phyloP scores from a whole-genome alignment of 2,888 invertebrate genomes.

The Diplolepis rosae region DNA sequence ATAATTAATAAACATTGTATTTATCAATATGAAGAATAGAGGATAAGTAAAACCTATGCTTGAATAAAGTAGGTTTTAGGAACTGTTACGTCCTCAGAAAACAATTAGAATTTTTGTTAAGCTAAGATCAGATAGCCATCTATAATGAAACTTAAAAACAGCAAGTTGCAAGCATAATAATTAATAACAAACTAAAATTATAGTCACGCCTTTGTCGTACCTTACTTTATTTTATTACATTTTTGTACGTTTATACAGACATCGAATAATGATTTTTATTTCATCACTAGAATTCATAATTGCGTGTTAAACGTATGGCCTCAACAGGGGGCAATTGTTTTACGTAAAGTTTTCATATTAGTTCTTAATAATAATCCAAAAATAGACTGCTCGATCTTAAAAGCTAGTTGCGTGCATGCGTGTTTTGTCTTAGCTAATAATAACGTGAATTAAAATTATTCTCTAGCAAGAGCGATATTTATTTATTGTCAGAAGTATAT shows the following conservation, averaged over 20 bases:
- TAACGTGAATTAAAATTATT: not conserved
- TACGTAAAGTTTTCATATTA: not conserved
- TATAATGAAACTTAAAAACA: not conserved
- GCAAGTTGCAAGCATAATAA: not conserved
- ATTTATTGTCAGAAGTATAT: not conserved
- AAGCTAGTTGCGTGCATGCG: not conserved
- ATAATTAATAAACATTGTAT: too few relatives aligned
- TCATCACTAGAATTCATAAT: slow-evolving; percentile 29
- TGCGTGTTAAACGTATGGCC: not conserved
- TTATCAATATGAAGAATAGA: not conserved
- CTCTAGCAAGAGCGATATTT: not conserved
- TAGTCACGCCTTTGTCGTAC: slow-evolving; percentile 42
- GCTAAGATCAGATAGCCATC: slow-evolving; percentile 11
- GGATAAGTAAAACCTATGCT: not conserved
- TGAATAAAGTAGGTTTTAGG: slow-evolving; percentile 11
- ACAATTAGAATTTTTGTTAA: not conserved
- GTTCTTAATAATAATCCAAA: not conserved
- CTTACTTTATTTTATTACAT: slow-evolving; percentile 63
- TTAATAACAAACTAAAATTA: not conserved
- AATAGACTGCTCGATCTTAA: not conserved
- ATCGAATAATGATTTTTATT: slow-evolving; percentile 52
- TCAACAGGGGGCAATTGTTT: not conserved
- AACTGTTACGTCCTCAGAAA: not conserved
- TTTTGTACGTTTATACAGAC: slow-evolving; percentile 68
- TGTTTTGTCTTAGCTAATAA: not conserved